Evolutionary conservation across 2,888 invertebrate genomes (phyloP).

Genomic region (Scelioninae gen. 2): DNA sequence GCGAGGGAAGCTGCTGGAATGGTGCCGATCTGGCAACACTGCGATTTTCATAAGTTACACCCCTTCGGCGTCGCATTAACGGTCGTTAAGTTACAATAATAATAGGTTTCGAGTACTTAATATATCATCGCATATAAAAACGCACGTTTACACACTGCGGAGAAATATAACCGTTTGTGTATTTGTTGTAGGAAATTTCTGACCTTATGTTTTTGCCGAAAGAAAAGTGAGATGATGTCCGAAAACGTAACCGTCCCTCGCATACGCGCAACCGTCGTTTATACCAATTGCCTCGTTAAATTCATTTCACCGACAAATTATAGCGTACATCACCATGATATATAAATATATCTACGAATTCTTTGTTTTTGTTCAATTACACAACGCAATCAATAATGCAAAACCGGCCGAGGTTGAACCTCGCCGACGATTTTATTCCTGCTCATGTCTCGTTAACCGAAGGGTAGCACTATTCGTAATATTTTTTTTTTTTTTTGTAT

Average conservation of each 20-base stretch:
- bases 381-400: slow-evolving; percentile 55
- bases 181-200: slow-evolving; percentile 16
- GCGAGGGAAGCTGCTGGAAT: slow-evolving; percentile 1
- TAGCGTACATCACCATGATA: slow-evolving; percentile 60
- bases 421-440: slow-evolving; percentile 38
- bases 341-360: slow-evolving; percentile 71
- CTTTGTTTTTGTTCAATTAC: slow-evolving; percentile 52
- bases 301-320: slow-evolving; percentile 40
- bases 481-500: slow-evolving; percentile 45
- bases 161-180: slow-evolving; percentile 66
- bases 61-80: slow-evolving; percentile 59
- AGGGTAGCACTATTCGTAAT: slow-evolving; percentile 55
- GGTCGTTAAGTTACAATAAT: slow-evolving; percentile 62
- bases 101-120: slow-evolving; percentile 63
- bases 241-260: slow-evolving; percentile 36
- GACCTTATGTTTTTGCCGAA: slow-evolving; percentile 9
- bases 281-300: slow-evolving; percentile 43
- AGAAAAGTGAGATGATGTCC: slow-evolving; percentile 33
- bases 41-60: slow-evolving; percentile 42
- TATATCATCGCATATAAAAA: slow-evolving; percentile 67
- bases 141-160: slow-evolving; percentile 69
- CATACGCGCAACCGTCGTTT: slow-evolving; percentile 40
- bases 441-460: slow-evolving; percentile 49
- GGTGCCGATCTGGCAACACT: slow-evolving; percentile 31
- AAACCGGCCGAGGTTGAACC: slow-evolving; percentile 24